Evolutionary conservation across 2,797 vertebrate species (phyloP), one percentile per base, ranked within the genome.

Genomic region (Syndactyla subalaris): DNA sequence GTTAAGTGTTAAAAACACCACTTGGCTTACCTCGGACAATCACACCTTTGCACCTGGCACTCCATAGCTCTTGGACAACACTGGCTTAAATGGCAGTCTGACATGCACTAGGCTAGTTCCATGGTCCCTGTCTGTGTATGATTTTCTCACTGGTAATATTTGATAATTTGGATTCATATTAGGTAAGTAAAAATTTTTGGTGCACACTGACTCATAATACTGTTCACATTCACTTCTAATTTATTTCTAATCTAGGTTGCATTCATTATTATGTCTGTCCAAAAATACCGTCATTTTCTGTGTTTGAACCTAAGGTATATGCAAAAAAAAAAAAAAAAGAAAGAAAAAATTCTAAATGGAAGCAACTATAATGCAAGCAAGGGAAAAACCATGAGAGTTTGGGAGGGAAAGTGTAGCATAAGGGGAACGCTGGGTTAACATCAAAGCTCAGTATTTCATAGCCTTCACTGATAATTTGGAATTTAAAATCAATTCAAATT

Each of bases 401-500:
- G 22, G 8, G 49, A 78, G 18, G 14, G 7, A 86, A 84, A 81
- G 24, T 0, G 2, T 30, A 48, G 29, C 41, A 55, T 18, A 54
- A 88, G 34, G 52, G 39, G 24, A 75, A 79, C 86, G 32, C 6
- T 49, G 24, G 12, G 52, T 86, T 93, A 83, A 46, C 26, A 59
- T 9, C 58, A 66, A 87, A 55, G 55, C 55, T 72, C 38, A 30
- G 27, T 88, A 51, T 95, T 95, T 88, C 77, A 46, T 71, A 0
- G 0, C 38, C 79, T 73, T 75, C 73, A 24, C 51, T 78, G 62
- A 92, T 72, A 82, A 92, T 92, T 66, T 65, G 41, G 67, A 93
- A 93, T 89, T 92, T 93, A 67, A 96, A 96, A 93, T 86, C 54
- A 63, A 87, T 92, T 94, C 85, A 89, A 89, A 86, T 86, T 67